A percentile compares a stretch with the other conserved stretches of the same genome.
Conservation (phyloP, 2,888 invertebrate genomes). For the Nomada ruficornis region DNA sequence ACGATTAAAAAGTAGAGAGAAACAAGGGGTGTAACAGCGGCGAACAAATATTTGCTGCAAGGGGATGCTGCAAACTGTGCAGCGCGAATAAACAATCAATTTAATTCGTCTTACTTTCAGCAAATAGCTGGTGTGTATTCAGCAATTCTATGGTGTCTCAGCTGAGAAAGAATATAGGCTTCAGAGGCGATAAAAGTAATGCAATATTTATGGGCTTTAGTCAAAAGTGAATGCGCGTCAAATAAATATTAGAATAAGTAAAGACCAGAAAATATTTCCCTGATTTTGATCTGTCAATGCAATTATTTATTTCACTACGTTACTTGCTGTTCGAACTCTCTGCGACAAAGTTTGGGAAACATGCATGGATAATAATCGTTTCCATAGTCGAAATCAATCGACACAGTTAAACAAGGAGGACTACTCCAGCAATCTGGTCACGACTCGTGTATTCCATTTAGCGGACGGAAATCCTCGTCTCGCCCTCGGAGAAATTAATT, state of each 20-base stretch:
- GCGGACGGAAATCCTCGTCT: slow-evolving; percentile 52
- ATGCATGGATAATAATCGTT: background rate
- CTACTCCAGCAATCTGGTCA: slow-evolving; percentile 51
- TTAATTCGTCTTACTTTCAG: no score
- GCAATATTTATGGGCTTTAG: no score
- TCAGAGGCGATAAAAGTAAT: no score
- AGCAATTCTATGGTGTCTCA: no score
- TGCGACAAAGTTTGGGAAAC: no score
- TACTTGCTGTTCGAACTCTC: no score
- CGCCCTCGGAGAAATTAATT: slow-evolving; percentile 69
- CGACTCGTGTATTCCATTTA: slow-evolving; percentile 63
- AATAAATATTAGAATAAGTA: no score
- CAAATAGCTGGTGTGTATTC: no score
- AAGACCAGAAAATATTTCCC: no score
- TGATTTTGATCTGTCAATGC: no score
- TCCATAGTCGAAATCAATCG: slow-evolving; percentile 41
- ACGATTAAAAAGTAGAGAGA: background rate
- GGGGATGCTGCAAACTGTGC: background rate
- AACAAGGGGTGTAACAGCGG: background rate
- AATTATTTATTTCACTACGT: no score
- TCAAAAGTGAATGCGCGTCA: no score
- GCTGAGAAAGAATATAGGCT: background rate
- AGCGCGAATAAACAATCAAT: background rate
- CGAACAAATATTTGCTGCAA: background rate
- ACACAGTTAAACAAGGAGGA: slow-evolving; percentile 27